phyloP scores from a whole-genome alignment of 2,113 vertebrate genomes.

The Trinectes maculatus region DNA sequence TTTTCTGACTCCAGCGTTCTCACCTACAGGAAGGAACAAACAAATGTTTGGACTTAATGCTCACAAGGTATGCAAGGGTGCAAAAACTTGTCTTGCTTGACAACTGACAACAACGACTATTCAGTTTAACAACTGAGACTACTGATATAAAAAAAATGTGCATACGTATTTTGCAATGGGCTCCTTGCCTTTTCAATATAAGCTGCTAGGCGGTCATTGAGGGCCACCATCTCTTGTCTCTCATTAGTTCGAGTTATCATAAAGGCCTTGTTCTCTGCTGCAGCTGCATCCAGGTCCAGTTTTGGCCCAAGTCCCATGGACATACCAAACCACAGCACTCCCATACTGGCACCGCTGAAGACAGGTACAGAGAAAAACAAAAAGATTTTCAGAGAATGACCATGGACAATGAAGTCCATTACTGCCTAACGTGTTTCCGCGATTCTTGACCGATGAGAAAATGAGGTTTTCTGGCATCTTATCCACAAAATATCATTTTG shows the following conservation, averaged over 20 bases:
- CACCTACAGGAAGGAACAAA: slow-evolving; percentile 64
- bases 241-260: slow-evolving; percentile 74
- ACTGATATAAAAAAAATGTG: not conserved
- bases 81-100: not conserved
- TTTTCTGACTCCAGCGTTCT: slow-evolving; percentile 77
- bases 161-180: not conserved
- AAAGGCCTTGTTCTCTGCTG: slow-evolving; percentile 79
- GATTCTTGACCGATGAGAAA: too few relatives aligned
- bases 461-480: too few relatives aligned
- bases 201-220: slow-evolving; percentile 81
- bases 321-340: slow-evolving; percentile 61
- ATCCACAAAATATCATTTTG: too few relatives aligned
- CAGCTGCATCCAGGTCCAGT: slow-evolving; percentile 75
- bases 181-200: slow-evolving; percentile 79
- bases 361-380: not conserved
- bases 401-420: too few relatives aligned
- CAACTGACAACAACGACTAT: not conserved
- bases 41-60: not conserved
- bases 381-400: too few relatives aligned
- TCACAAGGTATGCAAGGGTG: not conserved
- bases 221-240: slow-evolving; percentile 76
- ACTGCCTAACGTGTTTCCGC: too few relatives aligned
- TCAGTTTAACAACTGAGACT: not conserved
- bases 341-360: slow-evolving; percentile 69
- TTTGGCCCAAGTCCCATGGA: slow-evolving; percentile 53